Evolutionary conservation across 2,113 vertebrate genomes (phyloP), one percentile per base, ranked within the genome.

Genomic region (Atherinomorus stipes): DNA sequence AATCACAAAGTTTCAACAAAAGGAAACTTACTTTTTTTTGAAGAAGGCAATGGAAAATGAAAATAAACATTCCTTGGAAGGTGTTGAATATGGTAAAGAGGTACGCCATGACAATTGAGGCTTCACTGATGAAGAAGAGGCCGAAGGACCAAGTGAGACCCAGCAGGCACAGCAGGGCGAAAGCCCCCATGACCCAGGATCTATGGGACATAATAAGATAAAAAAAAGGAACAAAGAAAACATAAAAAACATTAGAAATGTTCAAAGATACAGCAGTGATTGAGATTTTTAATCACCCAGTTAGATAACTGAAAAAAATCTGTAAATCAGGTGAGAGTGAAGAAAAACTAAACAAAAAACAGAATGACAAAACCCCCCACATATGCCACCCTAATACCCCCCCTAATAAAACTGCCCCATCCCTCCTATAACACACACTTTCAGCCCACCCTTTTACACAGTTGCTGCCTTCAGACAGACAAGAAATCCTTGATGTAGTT

Each of bases 61-160:
- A 98, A 95, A 99, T 98, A 90, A 99, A 99, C 96, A 98, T 95
- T 90, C 98, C 98, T 92, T 99, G 98, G 91, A 99, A 97, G 86
- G 97, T 94, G 92, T 99, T 99, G 93, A 98, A 99, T 88, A 98
- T 96, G 86, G 97, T 99, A 93, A 99, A 99, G 86, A 99, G 98
- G 88, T 99, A 99, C 0, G 97, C 97, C 96, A 99, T 97, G 88
- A 98, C 98, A 59, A 98, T 83, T 0, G 97, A 98, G 77, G 96
- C 95, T 83, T 99, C 96, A 4, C 96, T 98, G 94, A 99, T 94
- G 85, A 96, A 99, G 88, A 99, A 97, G 89, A 99, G 91, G 10
- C 98, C 98, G 65, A 99, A 99, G 67, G 97, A 96, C 98, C 98
- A 99, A 9, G 98, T 98, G 61, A 99, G 94, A 64, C 96, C 96